Base-by-base conservation (phyloP, 1,140 invertebrate genomes). In the Magallana angulata region DNA sequence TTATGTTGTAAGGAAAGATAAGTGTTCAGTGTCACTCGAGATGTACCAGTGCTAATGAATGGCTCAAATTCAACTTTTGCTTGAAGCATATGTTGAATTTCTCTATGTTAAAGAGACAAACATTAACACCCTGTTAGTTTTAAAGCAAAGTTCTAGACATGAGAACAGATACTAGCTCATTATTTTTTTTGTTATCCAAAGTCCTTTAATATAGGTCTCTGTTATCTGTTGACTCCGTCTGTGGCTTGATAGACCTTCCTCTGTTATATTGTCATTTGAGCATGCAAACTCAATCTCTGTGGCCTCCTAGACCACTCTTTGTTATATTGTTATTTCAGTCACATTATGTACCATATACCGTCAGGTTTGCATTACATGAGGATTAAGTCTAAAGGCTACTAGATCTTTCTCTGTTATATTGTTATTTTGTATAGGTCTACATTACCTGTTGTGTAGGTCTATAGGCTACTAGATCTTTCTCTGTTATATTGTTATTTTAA, bases 211-310 rank as follows among this genome's bases (percentile, higher is more conserved):
- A 48, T 48, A 48, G 2, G 36, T 48, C 36, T 48, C 3, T 48
- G 36, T 48, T 48, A 48, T 2, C 90, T 1, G 81, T 94, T 9
- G 89, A 93, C 87, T 88, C 90, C 7, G 9, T 94, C 11, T 90
- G 86, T 87, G 92, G 92, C 7, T 48, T 94, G 9, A 68, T 94
- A 12, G 91, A 93, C 81, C 14, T 92, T 48, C 0, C 11, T n/a
- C 8, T 14, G 60, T 6, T 62, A n/a, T 62, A n/a, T 62, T n/a
- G 14, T 71, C 18, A 71, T 18, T 11, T 7, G 7, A 30, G n/a
- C 30, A 68, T 1, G 81, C 93, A 11, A 88, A 93, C 87, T 88
- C 90, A 5, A 11, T 94, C 11, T 90, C 85, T 87, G 92, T 87
- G 92, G 92, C 7, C 56, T 94, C 12, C 80, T 94, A 8, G 91